Evolutionary conservation across 2,797 vertebrate genomes (phyloP).

Genomic region (Anguilla marmorata): DNA sequence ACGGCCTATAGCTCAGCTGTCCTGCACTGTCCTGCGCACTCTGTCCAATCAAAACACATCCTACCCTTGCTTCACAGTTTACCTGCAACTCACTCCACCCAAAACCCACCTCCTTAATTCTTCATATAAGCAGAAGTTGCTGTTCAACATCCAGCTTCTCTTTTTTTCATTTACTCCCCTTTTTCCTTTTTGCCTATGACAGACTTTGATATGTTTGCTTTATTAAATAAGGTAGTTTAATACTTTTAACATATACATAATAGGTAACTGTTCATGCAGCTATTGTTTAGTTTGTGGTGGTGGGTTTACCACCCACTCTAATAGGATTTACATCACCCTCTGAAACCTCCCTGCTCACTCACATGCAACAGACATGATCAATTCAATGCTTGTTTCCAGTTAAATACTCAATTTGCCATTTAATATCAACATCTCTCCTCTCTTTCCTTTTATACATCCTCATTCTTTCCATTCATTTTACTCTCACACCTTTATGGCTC

Average conservation of each 20-base stretch:
- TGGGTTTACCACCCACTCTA: slow-evolving; percentile 39
- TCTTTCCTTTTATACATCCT: slow-evolving; percentile 21
- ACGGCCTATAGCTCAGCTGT: neutral
- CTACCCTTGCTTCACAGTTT: slow-evolving; percentile 42
- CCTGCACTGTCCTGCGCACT: neutral
- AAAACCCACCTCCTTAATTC: neutral
- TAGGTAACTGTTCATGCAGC: slow-evolving; percentile 59
- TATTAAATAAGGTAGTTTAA: slow-evolving; percentile 56
- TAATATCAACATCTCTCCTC: slow-evolving; percentile 22
- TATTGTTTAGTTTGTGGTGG: slow-evolving; percentile 39
- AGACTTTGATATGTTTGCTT: slow-evolving; percentile 49
- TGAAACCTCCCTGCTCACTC: slow-evolving; percentile 7
- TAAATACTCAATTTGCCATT: slow-evolving; percentile 11
- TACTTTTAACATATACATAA: slow-evolving; percentile 54
- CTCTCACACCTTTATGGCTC: neutral
- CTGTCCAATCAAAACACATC: neutral
- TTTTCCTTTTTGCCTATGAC: slow-evolving; percentile 1
- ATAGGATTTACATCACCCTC: slow-evolving; percentile 36
- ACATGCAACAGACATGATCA: slow-evolving; percentile 13
- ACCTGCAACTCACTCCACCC: neutral
- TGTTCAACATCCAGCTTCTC: neutral
- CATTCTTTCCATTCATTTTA: slow-evolving; percentile 5
- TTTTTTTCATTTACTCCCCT: slow-evolving; percentile 12
- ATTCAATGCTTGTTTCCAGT: slow-evolving; percentile 14
- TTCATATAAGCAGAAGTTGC: slow-evolving; percentile 19